These are phyloP conservation scores for Lamellibrachia satsuma DNA, from an alignment of 2,888 invertebrate species.

Conservation along the genomic window DNA sequence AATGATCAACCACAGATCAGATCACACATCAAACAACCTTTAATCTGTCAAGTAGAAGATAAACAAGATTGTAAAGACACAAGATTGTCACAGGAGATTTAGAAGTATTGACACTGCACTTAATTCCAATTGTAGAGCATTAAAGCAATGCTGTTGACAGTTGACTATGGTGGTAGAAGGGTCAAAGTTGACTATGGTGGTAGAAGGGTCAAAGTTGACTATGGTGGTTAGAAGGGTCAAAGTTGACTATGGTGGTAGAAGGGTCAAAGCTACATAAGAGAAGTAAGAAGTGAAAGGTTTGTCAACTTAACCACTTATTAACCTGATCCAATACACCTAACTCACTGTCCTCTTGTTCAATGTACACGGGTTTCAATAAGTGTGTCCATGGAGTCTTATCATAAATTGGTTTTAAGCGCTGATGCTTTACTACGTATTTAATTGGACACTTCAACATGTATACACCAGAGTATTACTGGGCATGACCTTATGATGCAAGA, in stretches of 20 bases:
- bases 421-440: too few species aligned
- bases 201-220: constrained; percentile 14
- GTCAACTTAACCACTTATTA: background rate
- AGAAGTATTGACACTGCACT: background rate
- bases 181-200: too few species aligned
- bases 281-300: background rate
- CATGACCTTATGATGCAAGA: background rate
- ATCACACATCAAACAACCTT: background rate
- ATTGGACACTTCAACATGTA: too few species aligned
- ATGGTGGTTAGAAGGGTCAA: too few species aligned
- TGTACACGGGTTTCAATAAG: too few species aligned
- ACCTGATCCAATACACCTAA: background rate
- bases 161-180: background rate
- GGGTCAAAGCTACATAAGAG: background rate
- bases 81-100: background rate
- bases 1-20: background rate
- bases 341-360: background rate
- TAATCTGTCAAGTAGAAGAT: background rate
- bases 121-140: background rate
- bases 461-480: too few species aligned
- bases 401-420: too few species aligned
- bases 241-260: background rate
- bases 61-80: background rate
- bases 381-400: too few species aligned
- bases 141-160: background rate